These are phyloP conservation scores for Trichosurus vulpecula DNA, from an alignment of 2,797 vertebrate genomes.

Conservation along the genomic window DNA sequence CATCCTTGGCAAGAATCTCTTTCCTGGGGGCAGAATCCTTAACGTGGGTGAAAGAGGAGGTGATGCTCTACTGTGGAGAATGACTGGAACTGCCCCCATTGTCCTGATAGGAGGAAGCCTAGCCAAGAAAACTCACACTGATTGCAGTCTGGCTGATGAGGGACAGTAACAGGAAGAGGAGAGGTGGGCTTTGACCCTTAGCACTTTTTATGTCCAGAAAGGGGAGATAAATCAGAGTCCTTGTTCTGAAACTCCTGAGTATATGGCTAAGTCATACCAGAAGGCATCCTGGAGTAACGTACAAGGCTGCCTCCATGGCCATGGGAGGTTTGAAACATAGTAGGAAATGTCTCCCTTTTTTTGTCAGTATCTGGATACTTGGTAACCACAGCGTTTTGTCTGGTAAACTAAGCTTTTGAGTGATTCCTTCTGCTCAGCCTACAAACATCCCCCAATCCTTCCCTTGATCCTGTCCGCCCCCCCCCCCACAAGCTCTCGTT, in stretches of 20 bases:
- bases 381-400: not conserved
- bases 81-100: not conserved
- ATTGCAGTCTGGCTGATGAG: not conserved
- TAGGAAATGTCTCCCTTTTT: not conserved
- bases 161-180: not conserved
- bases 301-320: not conserved
- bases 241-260: not conserved
- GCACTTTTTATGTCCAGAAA: not conserved
- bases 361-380: not conserved
- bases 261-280: not conserved
- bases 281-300: not conserved
- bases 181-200: not conserved
- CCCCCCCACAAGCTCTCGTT: not conserved
- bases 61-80: not conserved
- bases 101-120: not conserved
- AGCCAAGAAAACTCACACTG: not conserved
- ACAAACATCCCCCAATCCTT: not conserved
- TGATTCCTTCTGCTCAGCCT: not conserved
- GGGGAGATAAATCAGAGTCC: not conserved
- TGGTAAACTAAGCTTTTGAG: not conserved
- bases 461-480: not conserved
- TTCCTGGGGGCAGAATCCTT: not conserved
- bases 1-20: not conserved
- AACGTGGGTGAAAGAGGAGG: not conserved
- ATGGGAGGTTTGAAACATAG: not conserved